Percentiles rank a stretch among this genome's conserved stretches.
These are phyloP conservation scores for Cataglyphis albicans DNA, from an alignment of 2,888 invertebrate species.

Conservation along the genomic window DNA sequence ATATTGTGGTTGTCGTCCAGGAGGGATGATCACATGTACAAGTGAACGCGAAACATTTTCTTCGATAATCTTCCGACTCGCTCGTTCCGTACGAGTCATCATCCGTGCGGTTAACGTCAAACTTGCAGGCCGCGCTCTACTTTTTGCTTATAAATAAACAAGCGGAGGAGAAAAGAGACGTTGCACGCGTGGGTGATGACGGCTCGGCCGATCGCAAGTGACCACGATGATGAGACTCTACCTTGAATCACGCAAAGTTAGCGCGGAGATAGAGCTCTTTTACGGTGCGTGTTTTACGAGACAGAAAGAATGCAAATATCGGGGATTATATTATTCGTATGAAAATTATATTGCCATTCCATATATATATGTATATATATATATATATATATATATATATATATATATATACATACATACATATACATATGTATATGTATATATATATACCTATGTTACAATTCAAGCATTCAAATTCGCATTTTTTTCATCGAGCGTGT, in stretches of 20 bases:
- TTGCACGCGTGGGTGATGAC: constrained; percentile 61
- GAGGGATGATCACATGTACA: constrained; percentile 42
- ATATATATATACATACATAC: constrained; percentile 23
- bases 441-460: constrained; percentile 54
- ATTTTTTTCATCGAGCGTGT: constrained; percentile 41
- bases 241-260: constrained; percentile 10
- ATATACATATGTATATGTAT: constrained; percentile 48
- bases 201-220: constrained; percentile 56
- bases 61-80: constrained; percentile 44
- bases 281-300: constrained; percentile 9
- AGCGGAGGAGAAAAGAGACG: constrained; percentile 58
- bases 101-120: constrained; percentile 65
- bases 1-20: constrained; percentile 8
- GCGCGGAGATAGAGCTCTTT: constrained; percentile 16
- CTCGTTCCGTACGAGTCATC: constrained; percentile 65
- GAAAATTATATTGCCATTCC: constrained; percentile 53
- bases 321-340: constrained; percentile 44
- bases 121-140: constrained; percentile 68
- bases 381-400: not conserved
- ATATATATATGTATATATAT: not conserved
- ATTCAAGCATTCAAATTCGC: constrained; percentile 54
- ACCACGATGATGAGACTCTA: constrained; percentile 13
- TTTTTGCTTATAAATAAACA: constrained; percentile 82
- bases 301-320: constrained; percentile 42
- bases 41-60: constrained; percentile 43